A percentile compares a stretch with the other conserved stretches of the same genome.
Conservation (phyloP, 1,140 invertebrate genomes). For the Trichoplusia ni region DNA sequence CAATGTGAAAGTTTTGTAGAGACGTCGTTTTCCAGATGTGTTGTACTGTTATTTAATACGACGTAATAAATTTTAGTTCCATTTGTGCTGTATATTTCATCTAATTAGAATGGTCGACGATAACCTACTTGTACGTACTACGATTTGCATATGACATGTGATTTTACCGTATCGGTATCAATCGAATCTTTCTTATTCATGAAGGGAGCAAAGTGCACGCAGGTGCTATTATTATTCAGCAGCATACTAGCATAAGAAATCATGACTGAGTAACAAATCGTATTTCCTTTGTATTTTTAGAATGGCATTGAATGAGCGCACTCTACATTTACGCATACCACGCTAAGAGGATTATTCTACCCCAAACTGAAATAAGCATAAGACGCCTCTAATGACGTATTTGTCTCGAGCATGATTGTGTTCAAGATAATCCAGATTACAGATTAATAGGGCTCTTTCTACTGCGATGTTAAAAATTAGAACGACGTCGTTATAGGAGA, state of each 20-base stretch:
- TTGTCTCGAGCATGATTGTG: constrained; percentile 58
- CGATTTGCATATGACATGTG: no score
- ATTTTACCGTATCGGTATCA: not conserved
- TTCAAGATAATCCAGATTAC: constrained; percentile 66
- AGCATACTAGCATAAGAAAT: constrained; percentile 18
- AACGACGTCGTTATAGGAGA: constrained; percentile 20
- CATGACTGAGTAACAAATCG: constrained; percentile 2
- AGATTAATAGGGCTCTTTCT: constrained; percentile 46
- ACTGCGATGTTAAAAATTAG: constrained; percentile 31
- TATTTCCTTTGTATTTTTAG: constrained; percentile 19
- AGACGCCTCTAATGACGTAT: constrained; percentile 51
- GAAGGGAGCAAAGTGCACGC: constrained; percentile 1
- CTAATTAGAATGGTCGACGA: no score
- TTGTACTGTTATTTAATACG: no score
- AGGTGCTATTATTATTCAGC: constrained; percentile 19
- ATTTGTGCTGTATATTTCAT: no score
- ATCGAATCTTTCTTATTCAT: constrained; percentile 19
- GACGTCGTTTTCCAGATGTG: no score
- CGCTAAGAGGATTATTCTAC: constrained; percentile 31
- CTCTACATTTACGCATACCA: constrained; percentile 16
- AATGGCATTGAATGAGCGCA: constrained; percentile 6
- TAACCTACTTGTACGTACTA: not conserved
- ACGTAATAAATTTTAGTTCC: not conserved
- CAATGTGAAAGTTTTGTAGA: not conserved
- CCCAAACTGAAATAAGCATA: constrained; percentile 34